Conservation (phyloP, 37 sponge, comb jelly and placozoan species). For the Halisarca cf. caerulea region DNA sequence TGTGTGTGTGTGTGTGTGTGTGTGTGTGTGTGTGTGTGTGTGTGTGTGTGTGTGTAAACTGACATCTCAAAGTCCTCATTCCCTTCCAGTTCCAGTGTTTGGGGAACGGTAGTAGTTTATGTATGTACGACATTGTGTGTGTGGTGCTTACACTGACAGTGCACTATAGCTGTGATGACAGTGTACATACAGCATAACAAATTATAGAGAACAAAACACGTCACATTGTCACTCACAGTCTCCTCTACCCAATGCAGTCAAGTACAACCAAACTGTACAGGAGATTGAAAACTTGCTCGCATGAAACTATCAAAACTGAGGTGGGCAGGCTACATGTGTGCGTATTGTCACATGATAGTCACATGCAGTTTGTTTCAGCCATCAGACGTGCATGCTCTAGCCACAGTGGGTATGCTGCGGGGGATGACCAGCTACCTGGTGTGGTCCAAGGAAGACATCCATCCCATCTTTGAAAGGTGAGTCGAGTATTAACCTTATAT, state of each 20-base stretch:
- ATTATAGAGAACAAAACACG: no score
- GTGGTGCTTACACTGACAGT: no score
- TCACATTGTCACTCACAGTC: background rate
- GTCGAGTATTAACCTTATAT: no score
- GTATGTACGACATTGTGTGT: no score
- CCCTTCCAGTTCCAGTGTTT: background rate
- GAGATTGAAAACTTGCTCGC: background rate
- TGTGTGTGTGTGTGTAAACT: background rate
- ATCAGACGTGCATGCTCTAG: background rate
- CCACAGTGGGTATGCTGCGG: background rate
- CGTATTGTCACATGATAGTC: background rate
- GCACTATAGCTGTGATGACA: no score
- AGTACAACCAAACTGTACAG: background rate
- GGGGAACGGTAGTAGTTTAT: background rate
- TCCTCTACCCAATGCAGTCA: background rate
- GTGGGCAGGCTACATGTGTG: background rate
- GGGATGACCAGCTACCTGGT: background rate
- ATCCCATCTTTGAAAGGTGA: background rate
- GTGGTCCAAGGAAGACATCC: background rate
- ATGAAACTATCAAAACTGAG: background rate
- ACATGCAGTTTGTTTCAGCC: background rate
- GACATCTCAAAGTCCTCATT: slow-evolving; percentile 1
- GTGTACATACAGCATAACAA: no score
- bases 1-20: no score
- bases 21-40: background rate